These are phyloP conservation scores for Tyrannus savana DNA, from an alignment of 2,113 vertebrate genomes.

Conservation along the genomic window DNA sequence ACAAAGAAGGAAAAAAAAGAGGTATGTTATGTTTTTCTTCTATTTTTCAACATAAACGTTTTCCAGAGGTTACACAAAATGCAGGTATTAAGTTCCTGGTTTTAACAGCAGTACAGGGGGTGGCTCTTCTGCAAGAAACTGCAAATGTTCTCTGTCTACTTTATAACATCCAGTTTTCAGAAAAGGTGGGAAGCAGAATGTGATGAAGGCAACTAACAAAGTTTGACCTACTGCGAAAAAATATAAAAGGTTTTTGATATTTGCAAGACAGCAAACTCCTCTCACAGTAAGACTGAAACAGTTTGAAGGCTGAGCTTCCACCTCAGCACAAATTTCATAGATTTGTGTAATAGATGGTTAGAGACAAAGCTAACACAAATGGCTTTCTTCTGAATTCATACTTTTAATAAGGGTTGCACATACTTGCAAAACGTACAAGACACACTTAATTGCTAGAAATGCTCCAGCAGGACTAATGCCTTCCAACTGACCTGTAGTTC, in stretches of 20 bases:
- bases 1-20: not conserved
- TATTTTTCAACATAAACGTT: not conserved
- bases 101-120: not conserved
- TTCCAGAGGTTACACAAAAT: not conserved
- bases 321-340: not conserved
- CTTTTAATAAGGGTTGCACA: not conserved
- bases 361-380: not conserved
- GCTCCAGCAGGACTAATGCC: not conserved
- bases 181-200: not conserved
- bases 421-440: not conserved
- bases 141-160: not conserved
- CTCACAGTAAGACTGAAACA: not conserved
- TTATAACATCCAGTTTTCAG: not conserved
- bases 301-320: not conserved
- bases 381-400: not conserved
- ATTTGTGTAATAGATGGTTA: not conserved
- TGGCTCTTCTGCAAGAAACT: not conserved
- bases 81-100: not conserved
- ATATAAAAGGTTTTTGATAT: not conserved
- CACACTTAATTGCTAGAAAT: not conserved
- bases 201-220: not conserved
- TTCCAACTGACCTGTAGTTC: not conserved
- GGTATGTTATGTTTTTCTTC: not conserved
- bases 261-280: rapidly evolving
- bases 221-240: not conserved